Base-by-base conservation (phyloP, 2,888 invertebrate genomes). In the Corbicula japonica region DNA sequence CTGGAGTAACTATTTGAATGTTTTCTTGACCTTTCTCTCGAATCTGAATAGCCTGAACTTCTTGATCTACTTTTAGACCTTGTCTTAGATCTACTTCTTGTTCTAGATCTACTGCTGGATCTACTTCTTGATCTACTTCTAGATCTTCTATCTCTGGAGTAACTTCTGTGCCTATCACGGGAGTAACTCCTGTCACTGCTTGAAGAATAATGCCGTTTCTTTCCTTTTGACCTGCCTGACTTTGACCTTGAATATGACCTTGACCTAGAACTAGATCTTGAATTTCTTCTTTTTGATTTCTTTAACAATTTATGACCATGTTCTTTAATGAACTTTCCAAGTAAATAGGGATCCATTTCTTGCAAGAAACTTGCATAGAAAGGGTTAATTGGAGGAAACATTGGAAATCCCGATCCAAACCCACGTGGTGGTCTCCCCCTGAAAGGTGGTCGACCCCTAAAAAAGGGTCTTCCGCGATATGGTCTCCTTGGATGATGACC, bases 361-460 rank as follows among this genome's bases (percentile, higher is more conserved):
- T 63, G 44, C 61, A 80, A 44, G 26, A 70, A 76, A 62, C 62
- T 63, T 26, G 80, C 72, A 63, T 80, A 75, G 48, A 80, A 79
- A 30, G 79, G 74, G 50, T 79, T 70, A 32, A 74, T 35, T 28
- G 71, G 70, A 8, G 71, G 71, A 32, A 65, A 65, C 74, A 79
- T 70, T 18, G 71, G 71, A 54, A 58, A 58, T n/a, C 65, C 60
- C 23, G 75, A 66, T 30, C 75, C 68, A 48, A 60, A 54, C 23
- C 71, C 71, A 34, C 74, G 34, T 38, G 62, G 56, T 50, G 70
- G 65, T 26, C 65, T 56, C 32, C 65, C 61, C 44, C 71, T 65
- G 18, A 60, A 58, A 26, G 61, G 46, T 21, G 68, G 68, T 60
- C 66, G 30, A 35, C 60, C 38, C 54, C 75, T 61, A 52, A 52